Evolutionary conservation across 2,113 vertebrate genomes (phyloP).

Genomic region (Crotalus helleri): DNA sequence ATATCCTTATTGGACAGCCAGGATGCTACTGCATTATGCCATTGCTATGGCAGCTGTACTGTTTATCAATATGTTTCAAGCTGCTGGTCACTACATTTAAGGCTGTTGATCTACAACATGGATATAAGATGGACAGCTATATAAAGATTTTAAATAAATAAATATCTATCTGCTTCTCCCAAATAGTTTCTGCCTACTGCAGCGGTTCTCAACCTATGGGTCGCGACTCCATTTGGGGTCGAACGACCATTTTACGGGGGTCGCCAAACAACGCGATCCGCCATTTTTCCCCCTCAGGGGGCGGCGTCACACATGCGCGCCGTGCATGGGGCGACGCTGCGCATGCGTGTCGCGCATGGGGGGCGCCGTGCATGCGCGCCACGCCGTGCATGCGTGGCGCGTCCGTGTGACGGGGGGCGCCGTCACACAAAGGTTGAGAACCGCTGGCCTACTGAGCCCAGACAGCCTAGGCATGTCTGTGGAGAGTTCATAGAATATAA

Average conservation of each 20-base stretch:
- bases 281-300: too few species aligned
- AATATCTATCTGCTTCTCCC: background rate
- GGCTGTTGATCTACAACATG: background rate
- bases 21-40: background rate
- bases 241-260: too few species aligned
- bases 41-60: background rate
- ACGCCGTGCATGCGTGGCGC: too few species aligned
- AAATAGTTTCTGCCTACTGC: background rate
- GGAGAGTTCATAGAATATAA: background rate
- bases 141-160: background rate
- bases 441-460: background rate
- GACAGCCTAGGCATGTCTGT: background rate
- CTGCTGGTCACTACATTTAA: background rate
- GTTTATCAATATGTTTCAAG: background rate
- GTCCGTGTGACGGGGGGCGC: too few species aligned
- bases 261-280: too few species aligned
- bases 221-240: too few species aligned
- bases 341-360: too few species aligned
- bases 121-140: background rate
- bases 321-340: too few species aligned
- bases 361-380: too few species aligned
- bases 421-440: too few species aligned
- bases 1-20: background rate
- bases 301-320: too few species aligned
- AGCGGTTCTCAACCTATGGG: too few species aligned